Evolutionary conservation across 2,888 invertebrate species (phyloP).

Genomic region (Dermolepida albohirtum): DNA sequence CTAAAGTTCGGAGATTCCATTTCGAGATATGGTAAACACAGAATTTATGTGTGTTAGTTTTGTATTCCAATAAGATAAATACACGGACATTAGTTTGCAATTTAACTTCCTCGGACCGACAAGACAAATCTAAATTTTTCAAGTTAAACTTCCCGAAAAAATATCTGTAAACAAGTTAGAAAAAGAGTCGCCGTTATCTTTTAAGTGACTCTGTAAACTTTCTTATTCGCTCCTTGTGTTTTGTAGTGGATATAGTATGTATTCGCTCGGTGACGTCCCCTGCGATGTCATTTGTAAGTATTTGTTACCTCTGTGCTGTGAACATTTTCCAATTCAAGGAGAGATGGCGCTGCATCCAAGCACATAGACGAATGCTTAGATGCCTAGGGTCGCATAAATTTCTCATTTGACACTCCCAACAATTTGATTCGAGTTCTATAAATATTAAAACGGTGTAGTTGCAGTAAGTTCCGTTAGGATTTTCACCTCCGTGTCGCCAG

Average conservation of each 20-base stretch:
- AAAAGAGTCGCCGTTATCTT: constrained; percentile 4
- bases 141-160: constrained; percentile 34
- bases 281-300: constrained; percentile 2
- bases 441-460: constrained; percentile 13
- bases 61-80: constrained; percentile 31
- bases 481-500: neutral
- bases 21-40: constrained; percentile 29
- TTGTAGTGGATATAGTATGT: neutral
- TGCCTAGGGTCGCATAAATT: constrained; percentile 14
- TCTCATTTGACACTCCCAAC: constrained; percentile 10
- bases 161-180: constrained; percentile 18
- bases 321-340: neutral
- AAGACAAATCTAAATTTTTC: constrained; percentile 32
- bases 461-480: constrained; percentile 9
- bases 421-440: constrained; percentile 21
- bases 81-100: constrained; percentile 15
- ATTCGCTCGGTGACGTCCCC: constrained; percentile 3
- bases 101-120: constrained; percentile 12
- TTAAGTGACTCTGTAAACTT: constrained; percentile 15
- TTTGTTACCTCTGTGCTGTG: constrained; percentile 7
- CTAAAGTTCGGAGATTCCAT: constrained; percentile 33
- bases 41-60: constrained; percentile 35
- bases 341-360: neutral
- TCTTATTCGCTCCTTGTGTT: constrained; percentile 5
- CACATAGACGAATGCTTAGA: neutral